Evolutionary conservation across 2,888 invertebrate genomes (phyloP).

Genomic region (Drosophila yooni): DNA sequence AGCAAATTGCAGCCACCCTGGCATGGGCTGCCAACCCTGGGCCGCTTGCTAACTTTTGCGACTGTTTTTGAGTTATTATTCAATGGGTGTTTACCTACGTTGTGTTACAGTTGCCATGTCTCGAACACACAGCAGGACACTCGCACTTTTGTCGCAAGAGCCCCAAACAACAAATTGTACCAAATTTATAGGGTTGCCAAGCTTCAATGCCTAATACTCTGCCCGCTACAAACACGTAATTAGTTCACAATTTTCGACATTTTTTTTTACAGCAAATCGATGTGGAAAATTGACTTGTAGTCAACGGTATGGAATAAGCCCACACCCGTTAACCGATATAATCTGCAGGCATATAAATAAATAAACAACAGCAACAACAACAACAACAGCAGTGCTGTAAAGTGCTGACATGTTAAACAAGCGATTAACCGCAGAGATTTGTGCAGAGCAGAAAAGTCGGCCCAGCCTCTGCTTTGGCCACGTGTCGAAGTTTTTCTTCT

Average conservation of each 20-base stretch:
- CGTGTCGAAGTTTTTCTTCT: constrained; percentile 57
- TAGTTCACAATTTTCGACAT: constrained; percentile 47
- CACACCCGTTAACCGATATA: constrained; percentile 25
- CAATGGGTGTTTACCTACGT: constrained; percentile 62
- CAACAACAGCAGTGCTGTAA: constrained; percentile 37
- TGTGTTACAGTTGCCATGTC: constrained; percentile 45
- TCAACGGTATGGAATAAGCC: constrained; percentile 11
- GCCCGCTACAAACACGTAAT: constrained; percentile 38
- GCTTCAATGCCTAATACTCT: background rate
- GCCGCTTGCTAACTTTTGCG: constrained; percentile 35
- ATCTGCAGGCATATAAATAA: constrained; percentile 58
- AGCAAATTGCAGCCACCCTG: constrained; percentile 65
- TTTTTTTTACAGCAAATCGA: constrained; percentile 40
- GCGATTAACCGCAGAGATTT: constrained; percentile 80
- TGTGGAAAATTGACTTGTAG: constrained; percentile 56
- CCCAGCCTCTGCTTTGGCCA: constrained; percentile 38
- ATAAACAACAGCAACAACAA: constrained; percentile 57
- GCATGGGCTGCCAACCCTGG: constrained; percentile 24
- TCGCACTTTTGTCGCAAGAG: constrained; percentile 61
- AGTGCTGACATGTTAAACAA: constrained; percentile 77
- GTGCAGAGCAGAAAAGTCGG: constrained; percentile 13
- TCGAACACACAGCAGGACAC: constrained; percentile 63
- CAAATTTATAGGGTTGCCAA: constrained; percentile 49
- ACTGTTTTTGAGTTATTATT: constrained; percentile 84
- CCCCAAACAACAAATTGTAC: constrained; percentile 48